phyloP scores from a whole-genome alignment of 2,797 vertebrate species.

The Chloroceryle inda region DNA sequence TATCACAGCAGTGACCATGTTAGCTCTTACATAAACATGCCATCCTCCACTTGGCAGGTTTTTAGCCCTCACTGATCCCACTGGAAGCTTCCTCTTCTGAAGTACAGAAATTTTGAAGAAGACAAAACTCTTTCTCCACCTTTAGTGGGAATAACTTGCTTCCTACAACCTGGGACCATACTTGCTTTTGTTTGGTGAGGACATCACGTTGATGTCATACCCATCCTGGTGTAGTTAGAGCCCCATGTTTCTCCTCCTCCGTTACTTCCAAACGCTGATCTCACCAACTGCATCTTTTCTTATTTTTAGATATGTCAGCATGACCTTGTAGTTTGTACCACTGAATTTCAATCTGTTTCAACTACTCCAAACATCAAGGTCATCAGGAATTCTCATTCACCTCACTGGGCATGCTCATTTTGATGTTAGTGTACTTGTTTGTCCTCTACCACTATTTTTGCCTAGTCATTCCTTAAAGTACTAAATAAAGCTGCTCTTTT shows the following conservation, averaged over 20 bases:
- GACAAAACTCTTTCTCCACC: background rate
- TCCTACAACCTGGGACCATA: background rate
- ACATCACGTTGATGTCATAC: background rate
- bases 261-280: background rate
- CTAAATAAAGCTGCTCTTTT: background rate
- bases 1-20: accelerated
- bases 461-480: background rate
- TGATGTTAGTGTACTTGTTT: background rate
- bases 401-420: background rate
- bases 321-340: background rate
- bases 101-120: background rate
- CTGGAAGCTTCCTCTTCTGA: background rate
- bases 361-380: background rate
- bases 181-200: background rate
- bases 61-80: background rate
- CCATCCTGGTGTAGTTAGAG: background rate
- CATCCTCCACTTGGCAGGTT: background rate
- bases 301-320: constrained; percentile 13
- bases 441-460: background rate
- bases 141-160: background rate
- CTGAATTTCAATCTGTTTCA: background rate
- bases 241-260: background rate
- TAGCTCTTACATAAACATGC: background rate
- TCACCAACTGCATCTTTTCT: background rate
- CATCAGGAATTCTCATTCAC: background rate